These are phyloP conservation scores for Ostrea denselamellosa DNA, from an alignment of 1,140 invertebrate genomes.

Conservation along the genomic window DNA sequence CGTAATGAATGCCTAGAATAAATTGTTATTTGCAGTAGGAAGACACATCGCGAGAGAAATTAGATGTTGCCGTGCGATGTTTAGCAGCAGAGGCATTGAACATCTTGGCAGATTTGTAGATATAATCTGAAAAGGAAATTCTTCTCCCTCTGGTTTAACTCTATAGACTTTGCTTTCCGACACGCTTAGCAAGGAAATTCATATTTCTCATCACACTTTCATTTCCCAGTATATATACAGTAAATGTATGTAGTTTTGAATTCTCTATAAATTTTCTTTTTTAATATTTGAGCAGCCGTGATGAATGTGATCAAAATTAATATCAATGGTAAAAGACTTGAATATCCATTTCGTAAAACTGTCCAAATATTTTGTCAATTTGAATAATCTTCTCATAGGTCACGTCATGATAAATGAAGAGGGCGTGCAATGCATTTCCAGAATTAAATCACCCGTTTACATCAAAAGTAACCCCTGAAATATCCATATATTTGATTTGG, in stretches of 20 bases:
- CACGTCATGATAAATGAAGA: slow-evolving; percentile 30
- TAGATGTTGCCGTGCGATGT: slow-evolving; percentile 7
- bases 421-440: slow-evolving; percentile 42
- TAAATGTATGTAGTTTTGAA: not conserved
- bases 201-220: no score
- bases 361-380: slow-evolving; percentile 39
- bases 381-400: slow-evolving; percentile 32
- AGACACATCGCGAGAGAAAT: slow-evolving; percentile 17
- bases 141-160: slow-evolving; percentile 1
- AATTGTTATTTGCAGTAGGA: not conserved
- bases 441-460: slow-evolving; percentile 26
- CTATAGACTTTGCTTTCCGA: not conserved
- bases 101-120: not conserved
- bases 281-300: not conserved
- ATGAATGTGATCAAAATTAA: not conserved
- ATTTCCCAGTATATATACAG: not conserved
- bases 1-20: slow-evolving; percentile 30
- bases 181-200: not conserved
- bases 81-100: slow-evolving; percentile 9
- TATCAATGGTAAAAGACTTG: not conserved
- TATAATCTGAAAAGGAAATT: slow-evolving; percentile 19
- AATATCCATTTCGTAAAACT: slow-evolving; percentile 18
- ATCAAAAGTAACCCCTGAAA: slow-evolving; percentile 28
- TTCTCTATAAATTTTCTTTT: no score
- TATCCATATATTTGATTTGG: slow-evolving; percentile 34